Evolutionary conservation across 1,140 invertebrate species (phyloP).

Genomic region (Brachionus koreanus): DNA sequence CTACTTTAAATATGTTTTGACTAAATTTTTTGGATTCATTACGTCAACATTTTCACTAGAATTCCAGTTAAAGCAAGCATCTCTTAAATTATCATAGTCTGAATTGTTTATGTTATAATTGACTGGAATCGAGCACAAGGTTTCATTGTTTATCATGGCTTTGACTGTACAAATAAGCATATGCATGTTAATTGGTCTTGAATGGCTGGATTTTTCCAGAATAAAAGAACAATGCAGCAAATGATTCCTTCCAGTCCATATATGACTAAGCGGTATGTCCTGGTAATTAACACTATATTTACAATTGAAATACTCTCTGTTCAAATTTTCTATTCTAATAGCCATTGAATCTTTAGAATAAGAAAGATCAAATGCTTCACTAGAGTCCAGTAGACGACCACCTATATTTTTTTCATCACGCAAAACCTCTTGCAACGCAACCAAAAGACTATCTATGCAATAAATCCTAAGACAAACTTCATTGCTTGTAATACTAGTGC

Average conservation of each 20-base stretch:
- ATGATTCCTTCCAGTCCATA: slow-evolving; percentile 27
- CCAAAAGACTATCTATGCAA: slow-evolving; percentile 14
- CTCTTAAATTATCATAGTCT: not conserved
- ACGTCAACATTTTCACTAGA: not conserved
- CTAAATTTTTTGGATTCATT: slow-evolving; percentile 21
- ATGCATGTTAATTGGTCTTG: not conserved
- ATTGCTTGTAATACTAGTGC: not conserved
- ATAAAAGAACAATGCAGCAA: slow-evolving; percentile 35
- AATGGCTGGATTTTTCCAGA: slow-evolving; percentile 7
- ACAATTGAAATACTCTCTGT: slow-evolving; percentile 12
- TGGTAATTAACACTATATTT: slow-evolving; percentile 29
- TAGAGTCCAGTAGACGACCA: slow-evolving; percentile 10
- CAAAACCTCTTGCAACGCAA: slow-evolving; percentile 26
- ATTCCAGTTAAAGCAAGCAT: not conserved
- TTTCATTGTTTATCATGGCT: not conserved
- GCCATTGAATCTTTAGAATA: not conserved
- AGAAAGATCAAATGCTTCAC: slow-evolving; percentile 3
- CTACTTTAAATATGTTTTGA: slow-evolving; percentile 2
- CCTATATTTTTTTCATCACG: slow-evolving; percentile 34
- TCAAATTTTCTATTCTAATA: slow-evolving; percentile 14
- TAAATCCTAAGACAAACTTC: slow-evolving; percentile 26
- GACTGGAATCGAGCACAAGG: not conserved
- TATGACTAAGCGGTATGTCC: slow-evolving; percentile 30
- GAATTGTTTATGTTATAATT: not conserved
- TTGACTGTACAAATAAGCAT: not conserved